phyloP scores from a whole-genome alignment of 2,113 vertebrate genomes.

The Hyla sarda region DNA sequence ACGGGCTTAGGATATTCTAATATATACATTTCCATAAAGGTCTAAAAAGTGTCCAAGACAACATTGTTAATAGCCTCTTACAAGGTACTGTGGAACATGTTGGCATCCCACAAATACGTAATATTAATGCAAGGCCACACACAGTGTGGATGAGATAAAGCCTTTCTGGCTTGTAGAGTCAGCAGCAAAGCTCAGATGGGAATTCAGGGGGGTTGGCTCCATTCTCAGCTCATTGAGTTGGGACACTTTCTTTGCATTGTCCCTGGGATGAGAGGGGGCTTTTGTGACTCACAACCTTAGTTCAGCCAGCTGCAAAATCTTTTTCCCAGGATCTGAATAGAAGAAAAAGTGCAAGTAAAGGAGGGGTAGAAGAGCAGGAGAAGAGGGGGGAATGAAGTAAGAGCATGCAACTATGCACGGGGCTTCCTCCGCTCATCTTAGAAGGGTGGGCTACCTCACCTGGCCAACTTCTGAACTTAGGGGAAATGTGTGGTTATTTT shows the following conservation, averaged over 20 bases:
- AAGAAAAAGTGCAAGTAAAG: neutral
- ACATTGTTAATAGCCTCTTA: slow-evolving; percentile 65
- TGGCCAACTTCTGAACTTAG: neutral
- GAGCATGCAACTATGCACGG: neutral
- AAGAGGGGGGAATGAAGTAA: slow-evolving; percentile 7
- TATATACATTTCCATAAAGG: neutral
- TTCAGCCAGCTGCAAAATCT: slow-evolving; percentile 77
- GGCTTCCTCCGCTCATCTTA: neutral
- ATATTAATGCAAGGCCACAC: slow-evolving; percentile 78
- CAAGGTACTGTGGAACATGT: slow-evolving; percentile 14
- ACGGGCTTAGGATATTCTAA: neutral
- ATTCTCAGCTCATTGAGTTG: slow-evolving; percentile 58
- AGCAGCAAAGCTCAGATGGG: slow-evolving; percentile 60
- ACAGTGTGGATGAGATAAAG: slow-evolving; percentile 78
- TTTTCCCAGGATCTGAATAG: slow-evolving; percentile 63
- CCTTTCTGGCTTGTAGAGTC: slow-evolving; percentile 70
- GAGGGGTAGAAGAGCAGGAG: neutral
- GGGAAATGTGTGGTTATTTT: neutral
- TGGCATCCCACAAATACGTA: slow-evolving; percentile 31
- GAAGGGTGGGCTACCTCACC: neutral
- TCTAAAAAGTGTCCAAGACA: neutral
- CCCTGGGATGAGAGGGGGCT: slow-evolving; percentile 55
- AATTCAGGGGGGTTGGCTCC: slow-evolving; percentile 66
- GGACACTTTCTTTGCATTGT: slow-evolving; percentile 69
- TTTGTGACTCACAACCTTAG: slow-evolving; percentile 79